Evolutionary conservation across 2,888 invertebrate species (phyloP).

Genomic region (Pseudococcus viburni): DNA sequence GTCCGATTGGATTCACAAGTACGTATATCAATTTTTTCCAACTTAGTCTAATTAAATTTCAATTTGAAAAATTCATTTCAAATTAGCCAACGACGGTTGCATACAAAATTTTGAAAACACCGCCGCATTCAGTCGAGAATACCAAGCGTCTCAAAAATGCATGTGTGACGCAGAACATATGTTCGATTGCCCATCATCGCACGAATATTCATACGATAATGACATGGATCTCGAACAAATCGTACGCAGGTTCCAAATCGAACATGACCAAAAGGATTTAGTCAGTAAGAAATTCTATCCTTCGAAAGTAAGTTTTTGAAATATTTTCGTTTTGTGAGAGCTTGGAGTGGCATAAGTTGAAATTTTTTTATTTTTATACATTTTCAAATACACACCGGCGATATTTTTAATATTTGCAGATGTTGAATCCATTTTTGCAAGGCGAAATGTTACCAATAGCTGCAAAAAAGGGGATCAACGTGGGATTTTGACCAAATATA

Average conservation of each 20-base stretch:
- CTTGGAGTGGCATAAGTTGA: no score
- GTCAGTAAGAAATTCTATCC: constrained; percentile 84
- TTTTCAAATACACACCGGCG: background rate
- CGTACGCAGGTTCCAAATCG: constrained; percentile 69
- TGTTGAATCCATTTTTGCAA: constrained; percentile 85
- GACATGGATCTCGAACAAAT: constrained; percentile 71
- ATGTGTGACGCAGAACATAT: constrained; percentile 99
- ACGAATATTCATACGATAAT: constrained; percentile 69
- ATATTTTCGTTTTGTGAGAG: background rate
- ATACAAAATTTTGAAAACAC: constrained; percentile 93
- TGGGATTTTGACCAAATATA: constrained; percentile 70
- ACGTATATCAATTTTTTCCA: constrained; percentile 66
- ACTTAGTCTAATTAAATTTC: no score
- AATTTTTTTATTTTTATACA: background rate
- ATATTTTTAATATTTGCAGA: constrained; percentile 73
- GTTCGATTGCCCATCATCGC: constrained; percentile 86
- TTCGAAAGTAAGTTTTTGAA: constrained; percentile 72
- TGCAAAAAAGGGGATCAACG: constrained; percentile 91
- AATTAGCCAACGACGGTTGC: constrained; percentile 86
- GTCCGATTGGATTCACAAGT: constrained; percentile 94
- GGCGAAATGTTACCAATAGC: constrained; percentile 92
- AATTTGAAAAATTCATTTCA: background rate
- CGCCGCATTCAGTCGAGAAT: constrained; percentile 93
- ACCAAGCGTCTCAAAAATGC: constrained; percentile 92
- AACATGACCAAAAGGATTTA: constrained; percentile 78